phyloP scores from a whole-genome alignment of 2,888 invertebrate species.

The Tridacna crocea region DNA sequence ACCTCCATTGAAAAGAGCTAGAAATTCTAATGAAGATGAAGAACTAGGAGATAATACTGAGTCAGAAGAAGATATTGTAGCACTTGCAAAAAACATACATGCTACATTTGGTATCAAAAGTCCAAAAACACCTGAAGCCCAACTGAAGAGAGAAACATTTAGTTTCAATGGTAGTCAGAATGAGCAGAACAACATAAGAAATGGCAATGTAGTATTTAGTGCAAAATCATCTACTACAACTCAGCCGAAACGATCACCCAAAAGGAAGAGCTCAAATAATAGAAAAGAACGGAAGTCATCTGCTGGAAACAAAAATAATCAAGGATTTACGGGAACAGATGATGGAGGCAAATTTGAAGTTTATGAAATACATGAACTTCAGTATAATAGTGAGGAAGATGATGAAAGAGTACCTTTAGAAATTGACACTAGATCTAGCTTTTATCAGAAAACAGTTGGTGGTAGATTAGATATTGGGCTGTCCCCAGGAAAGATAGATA shows the following conservation, averaged over 20 bases:
- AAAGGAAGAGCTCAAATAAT: constrained; percentile 25
- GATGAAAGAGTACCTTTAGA: constrained; percentile 30
- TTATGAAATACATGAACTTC: constrained; percentile 39
- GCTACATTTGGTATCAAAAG: constrained; percentile 57
- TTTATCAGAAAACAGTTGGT: constrained; percentile 21
- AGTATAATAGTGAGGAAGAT: constrained; percentile 41
- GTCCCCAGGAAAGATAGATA: constrained; percentile 47
- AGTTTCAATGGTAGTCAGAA: neutral
- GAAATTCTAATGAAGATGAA: constrained; percentile 29
- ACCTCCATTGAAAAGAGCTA: constrained; percentile 49
- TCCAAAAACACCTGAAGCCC: constrained; percentile 24
- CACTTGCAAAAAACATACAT: constrained; percentile 58
- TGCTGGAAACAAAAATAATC: neutral
- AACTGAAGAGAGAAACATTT: constrained; percentile 4
- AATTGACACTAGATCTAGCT: constrained; percentile 14
- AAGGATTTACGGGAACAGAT: neutral
- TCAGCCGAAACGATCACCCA: constrained; percentile 18
- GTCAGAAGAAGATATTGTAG: constrained; percentile 46
- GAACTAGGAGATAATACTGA: constrained; percentile 42
- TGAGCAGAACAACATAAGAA: neutral
- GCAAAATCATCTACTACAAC: constrained; percentile 21
- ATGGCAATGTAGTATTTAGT: constrained; percentile 39
- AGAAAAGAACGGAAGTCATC: constrained; percentile 11
- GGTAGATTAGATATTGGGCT: constrained; percentile 36
- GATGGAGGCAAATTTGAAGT: constrained; percentile 26